phyloP scores from a whole-genome alignment of 1,140 invertebrate genomes.

The Maniola jurtina region DNA sequence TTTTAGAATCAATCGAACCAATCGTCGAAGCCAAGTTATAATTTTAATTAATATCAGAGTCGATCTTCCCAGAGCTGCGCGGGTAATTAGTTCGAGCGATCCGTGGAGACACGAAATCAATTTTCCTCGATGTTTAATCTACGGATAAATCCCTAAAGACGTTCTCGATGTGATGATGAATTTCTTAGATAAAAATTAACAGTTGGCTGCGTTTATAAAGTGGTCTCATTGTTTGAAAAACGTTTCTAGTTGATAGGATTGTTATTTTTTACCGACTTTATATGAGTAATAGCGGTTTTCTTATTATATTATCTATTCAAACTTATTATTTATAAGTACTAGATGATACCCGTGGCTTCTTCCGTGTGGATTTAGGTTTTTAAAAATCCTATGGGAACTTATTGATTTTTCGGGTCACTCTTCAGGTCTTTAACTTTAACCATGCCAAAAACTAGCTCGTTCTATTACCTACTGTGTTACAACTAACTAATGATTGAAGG shows the following conservation, averaged over 20 bases:
- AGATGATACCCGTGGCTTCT: too few species aligned
- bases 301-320: not conserved
- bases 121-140: slow-evolving; percentile 26
- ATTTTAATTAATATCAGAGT: slow-evolving; percentile 44
- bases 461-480: too few species aligned
- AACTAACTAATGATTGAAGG: too few species aligned
- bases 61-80: slow-evolving; percentile 30
- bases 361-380: too few species aligned
- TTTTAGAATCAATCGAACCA: slow-evolving; percentile 41
- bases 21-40: slow-evolving; percentile 40
- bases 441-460: too few species aligned
- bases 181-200: not conserved
- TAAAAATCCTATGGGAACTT: too few species aligned
- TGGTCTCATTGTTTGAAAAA: slow-evolving; percentile 7
- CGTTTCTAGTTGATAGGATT: not conserved
- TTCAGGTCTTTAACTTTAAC: too few species aligned
- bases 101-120: slow-evolving; percentile 26
- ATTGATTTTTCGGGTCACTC: too few species aligned
- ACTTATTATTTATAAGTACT: too few species aligned
- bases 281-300: not conserved
- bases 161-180: not conserved
- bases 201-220: not conserved
- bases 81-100: slow-evolving; percentile 40
- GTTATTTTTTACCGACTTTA: not conserved
- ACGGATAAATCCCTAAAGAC: slow-evolving; percentile 16